Conservation (phyloP, 2,797 vertebrate species). For the Pseudomugil gertrudae region DNA sequence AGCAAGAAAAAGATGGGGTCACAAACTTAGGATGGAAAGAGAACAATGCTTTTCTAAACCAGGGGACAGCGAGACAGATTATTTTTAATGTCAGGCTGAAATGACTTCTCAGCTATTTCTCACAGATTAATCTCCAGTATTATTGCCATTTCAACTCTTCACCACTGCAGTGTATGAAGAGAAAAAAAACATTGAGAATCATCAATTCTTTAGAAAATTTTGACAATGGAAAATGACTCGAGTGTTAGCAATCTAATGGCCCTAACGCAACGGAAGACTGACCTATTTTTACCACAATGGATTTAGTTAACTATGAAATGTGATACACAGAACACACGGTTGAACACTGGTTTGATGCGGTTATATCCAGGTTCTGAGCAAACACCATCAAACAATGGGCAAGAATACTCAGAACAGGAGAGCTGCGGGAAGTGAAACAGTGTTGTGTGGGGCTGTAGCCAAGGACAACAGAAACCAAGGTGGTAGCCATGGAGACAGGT, state of each 20-base stretch:
- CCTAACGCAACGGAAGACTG: slow-evolving; percentile 53
- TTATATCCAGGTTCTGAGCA: slow-evolving; percentile 49
- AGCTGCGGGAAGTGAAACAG: slow-evolving; percentile 19
- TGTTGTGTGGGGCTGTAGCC: slow-evolving; percentile 61
- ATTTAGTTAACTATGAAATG: slow-evolving; percentile 65
- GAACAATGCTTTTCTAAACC: slow-evolving; percentile 39
- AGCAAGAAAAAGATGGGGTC: slow-evolving; percentile 48
- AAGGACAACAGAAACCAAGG: slow-evolving; percentile 74
- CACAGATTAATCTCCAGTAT: slow-evolving; percentile 43
- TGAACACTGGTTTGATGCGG: slow-evolving; percentile 37
- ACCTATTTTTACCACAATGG: slow-evolving; percentile 71
- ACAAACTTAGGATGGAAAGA: slow-evolving; percentile 35
- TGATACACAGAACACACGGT: slow-evolving; percentile 43
- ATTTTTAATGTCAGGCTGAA: slow-evolving; percentile 47
- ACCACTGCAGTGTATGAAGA: slow-evolving; percentile 12
- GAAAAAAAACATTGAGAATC: too few species aligned
- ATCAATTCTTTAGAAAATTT: slow-evolving; percentile 51
- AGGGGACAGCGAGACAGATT: slow-evolving; percentile 46
- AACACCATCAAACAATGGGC: slow-evolving; percentile 61
- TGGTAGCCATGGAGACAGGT: slow-evolving; percentile 81
- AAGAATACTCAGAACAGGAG: slow-evolving; percentile 44
- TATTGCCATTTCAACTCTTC: slow-evolving; percentile 33
- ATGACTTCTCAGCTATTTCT: slow-evolving; percentile 43
- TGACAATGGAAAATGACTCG: slow-evolving; percentile 66
- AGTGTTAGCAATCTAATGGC: slow-evolving; percentile 65